A percentile compares a stretch with the other conserved stretches of the same genome.
Conservation (phyloP, 2,797 vertebrate genomes). For the Periophthalmus magnuspinnatus region DNA sequence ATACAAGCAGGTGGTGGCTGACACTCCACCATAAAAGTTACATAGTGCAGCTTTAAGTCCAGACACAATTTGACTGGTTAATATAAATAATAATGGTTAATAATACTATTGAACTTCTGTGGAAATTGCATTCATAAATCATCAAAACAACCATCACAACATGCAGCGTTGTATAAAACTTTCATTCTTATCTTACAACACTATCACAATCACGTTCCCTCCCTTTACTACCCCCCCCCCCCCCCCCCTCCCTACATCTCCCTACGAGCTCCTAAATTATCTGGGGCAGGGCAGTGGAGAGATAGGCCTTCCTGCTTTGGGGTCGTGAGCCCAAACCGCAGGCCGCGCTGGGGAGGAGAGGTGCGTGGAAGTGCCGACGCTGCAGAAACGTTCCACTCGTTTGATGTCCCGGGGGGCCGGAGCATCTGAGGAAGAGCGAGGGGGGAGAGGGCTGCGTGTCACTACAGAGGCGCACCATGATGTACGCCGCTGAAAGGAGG, state of each 20-base stretch:
- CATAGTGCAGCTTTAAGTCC: no score
- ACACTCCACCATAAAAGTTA: no score
- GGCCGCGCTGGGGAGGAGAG: conserved; percentile 24
- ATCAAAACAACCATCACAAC: no score
- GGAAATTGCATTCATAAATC: no score
- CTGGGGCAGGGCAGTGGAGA: conserved; percentile 41
- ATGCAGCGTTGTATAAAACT: no score
- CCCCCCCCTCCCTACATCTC: conserved; percentile 32
- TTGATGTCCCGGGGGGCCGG: conserved; percentile 50
- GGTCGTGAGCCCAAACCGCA: conserved; percentile 50
- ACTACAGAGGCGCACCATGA: conserved; percentile 49
- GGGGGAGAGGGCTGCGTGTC: conserved; percentile 49
- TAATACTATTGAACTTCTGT: no score
- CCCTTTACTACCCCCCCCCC: conserved; percentile 23
- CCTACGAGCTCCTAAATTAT: conserved; percentile 67
- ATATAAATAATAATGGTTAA: no score
- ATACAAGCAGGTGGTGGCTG: no score
- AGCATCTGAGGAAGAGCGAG: conserved; percentile 31
- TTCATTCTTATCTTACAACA: conserved; percentile 9
- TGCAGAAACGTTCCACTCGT: conserved; percentile 46
- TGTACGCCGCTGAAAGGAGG: conserved; percentile 20
- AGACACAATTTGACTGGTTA: no score
- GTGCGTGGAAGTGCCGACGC: conserved; percentile 25
- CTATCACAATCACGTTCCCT: conserved; percentile 27
- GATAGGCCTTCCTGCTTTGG: conserved; percentile 57